These are phyloP conservation scores for Rallus limicola DNA, from an alignment of 2,113 vertebrate species.

Conservation along the genomic window DNA sequence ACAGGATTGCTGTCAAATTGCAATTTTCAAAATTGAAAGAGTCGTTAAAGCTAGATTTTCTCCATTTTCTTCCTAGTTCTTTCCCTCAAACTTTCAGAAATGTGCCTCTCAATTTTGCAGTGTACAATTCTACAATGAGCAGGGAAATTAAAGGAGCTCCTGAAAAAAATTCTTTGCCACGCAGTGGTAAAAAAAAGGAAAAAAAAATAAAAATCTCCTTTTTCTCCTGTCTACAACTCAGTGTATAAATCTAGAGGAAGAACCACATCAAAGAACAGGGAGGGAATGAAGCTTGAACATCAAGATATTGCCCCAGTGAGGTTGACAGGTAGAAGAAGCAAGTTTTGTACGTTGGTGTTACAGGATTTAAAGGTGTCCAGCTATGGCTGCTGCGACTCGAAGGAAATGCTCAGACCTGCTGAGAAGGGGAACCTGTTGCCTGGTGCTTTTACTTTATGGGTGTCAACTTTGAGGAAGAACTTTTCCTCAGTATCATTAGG, in stretches of 20 bases:
- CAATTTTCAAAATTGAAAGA: slow-evolving; percentile 70
- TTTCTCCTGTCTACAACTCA: neutral
- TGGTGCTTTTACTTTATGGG: neutral
- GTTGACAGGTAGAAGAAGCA: neutral
- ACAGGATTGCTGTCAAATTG: slow-evolving; percentile 72
- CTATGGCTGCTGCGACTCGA: neutral
- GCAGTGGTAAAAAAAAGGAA: neutral
- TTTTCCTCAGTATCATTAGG: neutral
- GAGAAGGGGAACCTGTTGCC: neutral
- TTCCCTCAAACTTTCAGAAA: slow-evolving; percentile 62
- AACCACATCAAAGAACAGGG: neutral
- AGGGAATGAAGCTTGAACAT: neutral
- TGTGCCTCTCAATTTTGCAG: slow-evolving; percentile 46
- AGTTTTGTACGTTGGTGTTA: neutral
- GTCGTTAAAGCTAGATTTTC: slow-evolving; percentile 64
- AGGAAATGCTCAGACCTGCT: neutral
- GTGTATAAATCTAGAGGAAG: neutral
- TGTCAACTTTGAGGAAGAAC: neutral
- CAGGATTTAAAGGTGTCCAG: neutral
- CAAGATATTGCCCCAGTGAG: neutral
- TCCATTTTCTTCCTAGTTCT: slow-evolving; percentile 60
- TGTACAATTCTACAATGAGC: neutral
- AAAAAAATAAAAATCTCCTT: neutral
- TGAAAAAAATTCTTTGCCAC: neutral
- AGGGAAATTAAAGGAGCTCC: slow-evolving; percentile 43